These are phyloP conservation scores for Ceryle rudis DNA, from an alignment of 2,797 vertebrate species.

Conservation along the genomic window DNA sequence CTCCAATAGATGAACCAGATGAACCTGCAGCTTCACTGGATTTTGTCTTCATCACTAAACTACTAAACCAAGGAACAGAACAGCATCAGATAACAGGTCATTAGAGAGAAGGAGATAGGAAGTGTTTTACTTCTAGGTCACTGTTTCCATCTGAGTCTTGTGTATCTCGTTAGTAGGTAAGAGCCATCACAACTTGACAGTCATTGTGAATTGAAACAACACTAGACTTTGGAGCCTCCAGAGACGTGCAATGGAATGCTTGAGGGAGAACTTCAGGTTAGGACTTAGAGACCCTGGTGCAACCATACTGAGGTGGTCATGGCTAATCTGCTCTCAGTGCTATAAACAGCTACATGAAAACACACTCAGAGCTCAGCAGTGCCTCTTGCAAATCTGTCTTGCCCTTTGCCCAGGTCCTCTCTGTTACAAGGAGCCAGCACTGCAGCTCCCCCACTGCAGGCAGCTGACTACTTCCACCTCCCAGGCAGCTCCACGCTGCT, in stretches of 20 bases:
- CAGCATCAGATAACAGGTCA: not conserved
- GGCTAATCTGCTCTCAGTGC: not conserved
- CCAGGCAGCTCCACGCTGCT: not conserved
- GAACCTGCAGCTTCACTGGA: not conserved
- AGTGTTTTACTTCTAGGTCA: not conserved
- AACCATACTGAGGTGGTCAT: not conserved
- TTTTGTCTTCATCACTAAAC: not conserved
- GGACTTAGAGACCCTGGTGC: not conserved
- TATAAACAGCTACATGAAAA: not conserved
- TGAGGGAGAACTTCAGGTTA: not conserved
- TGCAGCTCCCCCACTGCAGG: fast-evolving
- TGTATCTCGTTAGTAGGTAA: not conserved
- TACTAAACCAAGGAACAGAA: not conserved
- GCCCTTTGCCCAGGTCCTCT: not conserved
- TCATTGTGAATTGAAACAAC: not conserved
- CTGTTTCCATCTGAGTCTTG: not conserved
- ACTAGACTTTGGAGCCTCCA: not conserved
- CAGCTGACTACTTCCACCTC: not conserved
- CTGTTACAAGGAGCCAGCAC: not conserved
- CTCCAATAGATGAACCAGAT: not conserved
- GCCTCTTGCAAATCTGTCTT: not conserved
- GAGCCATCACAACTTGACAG: not conserved
- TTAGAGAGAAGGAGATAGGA: not conserved
- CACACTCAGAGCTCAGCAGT: not conserved
- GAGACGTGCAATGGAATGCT: not conserved